Evolutionary conservation across 1,140 invertebrate genomes (phyloP).

Genomic region (Drosophila takahashii): DNA sequence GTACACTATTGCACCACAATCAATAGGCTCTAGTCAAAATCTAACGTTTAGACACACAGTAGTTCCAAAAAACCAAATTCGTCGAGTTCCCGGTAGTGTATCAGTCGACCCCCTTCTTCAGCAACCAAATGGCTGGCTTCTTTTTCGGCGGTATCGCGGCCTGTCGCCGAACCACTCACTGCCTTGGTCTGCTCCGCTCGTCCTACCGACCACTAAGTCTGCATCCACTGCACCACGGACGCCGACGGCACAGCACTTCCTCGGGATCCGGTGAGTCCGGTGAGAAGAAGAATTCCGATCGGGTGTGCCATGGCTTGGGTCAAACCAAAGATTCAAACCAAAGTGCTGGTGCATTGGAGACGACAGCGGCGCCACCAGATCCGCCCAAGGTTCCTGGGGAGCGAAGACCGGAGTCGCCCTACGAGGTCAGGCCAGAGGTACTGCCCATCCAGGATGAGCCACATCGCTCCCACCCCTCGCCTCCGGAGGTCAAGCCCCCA

Average conservation of each 20-base stretch:
- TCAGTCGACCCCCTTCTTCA: slow-evolving; percentile 4
- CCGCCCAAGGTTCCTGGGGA: slow-evolving; percentile 17
- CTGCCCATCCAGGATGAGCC: slow-evolving; percentile 20
- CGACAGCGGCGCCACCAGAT: slow-evolving; percentile 5
- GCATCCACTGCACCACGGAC: neutral
- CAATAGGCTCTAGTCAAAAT: slow-evolving; percentile 12
- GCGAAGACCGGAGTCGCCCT: slow-evolving; percentile 23
- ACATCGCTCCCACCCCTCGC: neutral
- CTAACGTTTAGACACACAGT: slow-evolving; percentile 7
- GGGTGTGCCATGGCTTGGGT: neutral
- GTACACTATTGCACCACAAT: slow-evolving; percentile 12
- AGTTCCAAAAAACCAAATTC: slow-evolving; percentile 22
- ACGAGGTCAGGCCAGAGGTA: slow-evolving; percentile 22
- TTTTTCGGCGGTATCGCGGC: slow-evolving; percentile 10
- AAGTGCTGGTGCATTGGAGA: neutral
- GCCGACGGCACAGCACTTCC: slow-evolving; percentile 1
- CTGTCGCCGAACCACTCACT: slow-evolving; percentile 13
- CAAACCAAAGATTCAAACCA: neutral
- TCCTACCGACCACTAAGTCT: neutral
- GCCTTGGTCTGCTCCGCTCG: slow-evolving; percentile 7
- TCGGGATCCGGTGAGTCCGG: neutral
- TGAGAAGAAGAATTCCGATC: too few species aligned
- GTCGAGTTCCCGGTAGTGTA: slow-evolving; percentile 1
- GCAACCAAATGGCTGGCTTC: slow-evolving; percentile 24
- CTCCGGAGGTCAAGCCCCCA: slow-evolving; percentile 20